Conservation (phyloP, 2,797 vertebrate species). For the Hapalemur alaotrensis region DNA sequence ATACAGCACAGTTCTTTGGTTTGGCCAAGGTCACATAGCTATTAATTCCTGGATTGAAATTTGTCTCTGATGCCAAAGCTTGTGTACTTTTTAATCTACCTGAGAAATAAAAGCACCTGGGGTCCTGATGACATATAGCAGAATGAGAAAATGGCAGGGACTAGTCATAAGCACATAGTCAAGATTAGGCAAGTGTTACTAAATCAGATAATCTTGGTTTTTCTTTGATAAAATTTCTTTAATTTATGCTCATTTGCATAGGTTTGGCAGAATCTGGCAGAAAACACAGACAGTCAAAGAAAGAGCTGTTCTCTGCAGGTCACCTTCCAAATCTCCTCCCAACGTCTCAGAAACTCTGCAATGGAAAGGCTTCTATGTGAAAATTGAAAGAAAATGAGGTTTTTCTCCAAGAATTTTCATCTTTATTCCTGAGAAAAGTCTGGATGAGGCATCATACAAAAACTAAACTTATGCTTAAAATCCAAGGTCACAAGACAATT, state of each 20-base stretch:
- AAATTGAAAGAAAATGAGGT: not conserved
- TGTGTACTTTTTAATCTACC: not conserved
- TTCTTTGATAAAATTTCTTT: not conserved
- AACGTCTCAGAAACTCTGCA: not conserved
- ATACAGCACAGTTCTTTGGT: not conserved
- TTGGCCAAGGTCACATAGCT: not conserved
- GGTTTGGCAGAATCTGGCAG: not conserved
- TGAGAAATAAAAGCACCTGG: not conserved
- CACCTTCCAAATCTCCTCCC: not conserved
- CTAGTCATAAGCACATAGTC: not conserved
- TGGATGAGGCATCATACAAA: not conserved
- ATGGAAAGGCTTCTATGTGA: not conserved
- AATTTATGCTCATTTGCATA: not conserved
- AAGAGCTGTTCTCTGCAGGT: not conserved
- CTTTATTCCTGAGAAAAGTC: conserved; percentile 28
- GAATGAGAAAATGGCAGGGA: not conserved
- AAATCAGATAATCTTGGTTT: not conserved
- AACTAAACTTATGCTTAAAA: not conserved
- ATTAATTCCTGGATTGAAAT: not conserved
- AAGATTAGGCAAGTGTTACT: not conserved
- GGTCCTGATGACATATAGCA: not conserved
- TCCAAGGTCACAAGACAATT: not conserved
- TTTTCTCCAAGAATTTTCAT: not conserved
- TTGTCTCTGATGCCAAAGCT: not conserved
- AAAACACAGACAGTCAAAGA: not conserved